These are phyloP conservation scores for Sinocyclocheilus anshuiensis DNA, from an alignment of 2,113 vertebrate genomes.

Conservation along the genomic window DNA sequence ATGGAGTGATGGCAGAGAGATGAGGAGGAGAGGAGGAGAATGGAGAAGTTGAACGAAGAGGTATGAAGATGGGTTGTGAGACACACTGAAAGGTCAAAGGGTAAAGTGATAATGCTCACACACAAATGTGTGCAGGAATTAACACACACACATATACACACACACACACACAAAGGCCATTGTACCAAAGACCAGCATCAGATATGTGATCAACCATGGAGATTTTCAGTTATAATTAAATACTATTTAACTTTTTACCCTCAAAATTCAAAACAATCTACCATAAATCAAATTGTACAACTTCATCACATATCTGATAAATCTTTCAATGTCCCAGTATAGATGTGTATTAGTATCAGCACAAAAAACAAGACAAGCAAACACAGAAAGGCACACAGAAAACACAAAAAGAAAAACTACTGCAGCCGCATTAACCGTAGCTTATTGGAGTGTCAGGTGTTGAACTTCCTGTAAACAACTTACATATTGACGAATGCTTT, in stretches of 20 bases:
- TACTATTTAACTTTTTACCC: background rate
- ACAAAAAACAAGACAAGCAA: constrained; percentile 22
- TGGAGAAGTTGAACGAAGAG: constrained; percentile 54
- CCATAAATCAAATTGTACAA: background rate
- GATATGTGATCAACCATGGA: constrained; percentile 5
- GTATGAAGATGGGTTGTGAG: constrained; percentile 34
- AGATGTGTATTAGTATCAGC: constrained; percentile 45
- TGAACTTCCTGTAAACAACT: background rate
- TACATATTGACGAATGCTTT: background rate
- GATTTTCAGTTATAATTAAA: background rate
- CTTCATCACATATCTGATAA: constrained; percentile 14
- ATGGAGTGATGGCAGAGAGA: constrained; percentile 68
- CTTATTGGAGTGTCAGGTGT: background rate
- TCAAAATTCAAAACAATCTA: background rate
- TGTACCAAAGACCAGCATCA: background rate
- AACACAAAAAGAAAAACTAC: background rate
- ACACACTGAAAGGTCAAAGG: constrained; percentile 25
- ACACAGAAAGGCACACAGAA: constrained; percentile 2
- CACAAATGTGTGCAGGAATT: background rate
- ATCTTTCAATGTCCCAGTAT: constrained; percentile 18
- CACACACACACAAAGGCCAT: too few species aligned
- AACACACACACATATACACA: background rate
- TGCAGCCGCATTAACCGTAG: background rate
- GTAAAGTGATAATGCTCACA: constrained; percentile 1
- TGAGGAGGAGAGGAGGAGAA: constrained; percentile 47